Base-by-base conservation (phyloP, 2,113 vertebrate species). In the Pterocles gutturalis region DNA sequence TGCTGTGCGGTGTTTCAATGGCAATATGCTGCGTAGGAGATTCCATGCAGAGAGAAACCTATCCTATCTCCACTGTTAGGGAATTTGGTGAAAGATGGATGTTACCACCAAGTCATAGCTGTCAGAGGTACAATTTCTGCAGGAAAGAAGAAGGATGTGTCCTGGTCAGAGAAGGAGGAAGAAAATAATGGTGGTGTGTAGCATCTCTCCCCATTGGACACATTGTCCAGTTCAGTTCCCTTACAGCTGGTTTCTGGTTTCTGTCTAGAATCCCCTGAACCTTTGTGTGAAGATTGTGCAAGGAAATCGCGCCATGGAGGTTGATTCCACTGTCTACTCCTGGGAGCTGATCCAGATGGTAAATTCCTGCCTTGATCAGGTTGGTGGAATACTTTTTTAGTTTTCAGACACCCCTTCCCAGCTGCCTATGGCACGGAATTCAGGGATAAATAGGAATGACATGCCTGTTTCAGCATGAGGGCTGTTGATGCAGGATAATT, bases 221-320 rank as follows among this genome's bases (percentile, higher is more conserved):
- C 10, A 1, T 79, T 85, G 29, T 83, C 24, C 49, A 60, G 3
- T 66, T 90, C 55, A 36, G 12, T 84, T 83, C 46, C 54, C 41
- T 95, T 82, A 73, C 19, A 15, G 13, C 11, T 87, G 29, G 3
- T 92, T 49, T 71, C 34, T 83, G 61, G 75, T 98, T 96, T 96
- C 55, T 95, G 29, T 49, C 58, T 97, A 99, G 99, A 99, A 99
- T 93, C 98, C 99, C 17, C 98, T 99, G 94, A 99, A 99, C 96
- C 98, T 99, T 53, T 99, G 99, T 97, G 99, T 99, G 95, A 99
- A 99, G 98, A 99, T 99, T 78, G 99, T 99, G 46, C 99, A 99
- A 94, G 99, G 99, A 76, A 99, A 99, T 97, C 99, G 99, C 26
- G 99, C 99, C 53, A 99, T 99, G 99, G 99, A 99, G 67, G 98